Base-by-base conservation (phyloP, 2,888 invertebrate genomes). In the Oeneis ivallda region DNA sequence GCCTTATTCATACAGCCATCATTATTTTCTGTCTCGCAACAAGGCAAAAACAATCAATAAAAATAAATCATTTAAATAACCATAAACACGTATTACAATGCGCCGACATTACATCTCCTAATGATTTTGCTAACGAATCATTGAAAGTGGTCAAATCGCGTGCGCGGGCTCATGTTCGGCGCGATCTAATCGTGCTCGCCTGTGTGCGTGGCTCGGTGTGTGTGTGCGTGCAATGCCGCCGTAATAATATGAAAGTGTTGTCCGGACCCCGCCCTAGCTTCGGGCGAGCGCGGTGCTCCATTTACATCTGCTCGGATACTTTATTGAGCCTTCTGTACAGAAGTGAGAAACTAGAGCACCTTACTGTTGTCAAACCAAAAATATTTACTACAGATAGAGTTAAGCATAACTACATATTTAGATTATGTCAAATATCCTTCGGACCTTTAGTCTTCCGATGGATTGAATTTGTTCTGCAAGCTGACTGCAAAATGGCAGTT, bases 31-130 rank as follows among this genome's bases (percentile, higher is more conserved):
- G 92, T 92, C 92, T 89, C 75, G 86, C 86, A 90, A 86, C 91
- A 90, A 91, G 89, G 90, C 91, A 84, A 91, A 90, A 89, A 91
- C 91, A 88, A 92, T 91, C 90, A 92, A 92, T 92, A 92, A 91
- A 91, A 91, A 92, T 92, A 91, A 90, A 92, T 91, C 91, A 92
- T 92, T 92, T 91, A 90, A 91, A 92, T 91, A 90, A 89, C 88
- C 87, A 90, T 91, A 91, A 92, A 91, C 91, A 89, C 87, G 86
- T 85, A 88, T 84, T 89, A 91, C 91, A 92, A 90, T 90, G 85
- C 86, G 83, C 85, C 86, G 84, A 84, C 87, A 91, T 89, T 91
- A 90, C 90, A 90, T 91, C 90, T 90, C 86, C 88, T 92, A 92
- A 92, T 91, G 91, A 91, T 90, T 92, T 89, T 84, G 91, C 91